Base-by-base conservation (phyloP, 2,113 vertebrate genomes). In the Podiceps cristatus region DNA sequence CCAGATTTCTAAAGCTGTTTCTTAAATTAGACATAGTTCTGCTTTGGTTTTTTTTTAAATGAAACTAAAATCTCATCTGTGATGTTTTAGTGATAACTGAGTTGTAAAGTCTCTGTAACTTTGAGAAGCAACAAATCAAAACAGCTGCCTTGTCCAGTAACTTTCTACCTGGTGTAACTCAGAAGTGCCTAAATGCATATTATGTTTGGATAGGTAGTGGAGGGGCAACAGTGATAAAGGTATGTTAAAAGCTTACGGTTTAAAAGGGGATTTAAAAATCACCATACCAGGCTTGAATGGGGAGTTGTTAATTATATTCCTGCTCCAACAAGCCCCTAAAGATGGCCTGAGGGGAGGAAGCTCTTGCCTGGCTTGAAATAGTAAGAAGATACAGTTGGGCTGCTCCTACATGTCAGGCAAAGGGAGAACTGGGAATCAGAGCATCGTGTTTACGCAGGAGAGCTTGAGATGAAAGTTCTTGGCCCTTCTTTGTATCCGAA, bases 251-350 rank as follows among this genome's bases (percentile, higher is more conserved):
- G 62, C 68, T 56, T 82, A 49, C 60, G 40, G 29, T 71, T 92
- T 90, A 24, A 62, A n/a, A 63, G 80, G 74, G 53, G 55, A 86
- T 95, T 91, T 90, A 75, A 76, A 62, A 94, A 52, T 66, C 60
- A 42, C 93, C 92, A 28, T 66, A 80, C 56, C 20, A 62, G 69
- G 52, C 68, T 95, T 94, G 92, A 93, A 52, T 87, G 73, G 53
- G 69, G 93, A 93, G 80, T 72, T 95, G 83, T 81, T 96, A 72
- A 82, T 94, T 79, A 50, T 75, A 13, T 87, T 94, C 97, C 69
- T 96, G 96, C 93, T 94, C 84, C n/a, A 53, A 93, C 95, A 97
- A 75, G 94, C 80, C 93, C 93, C 84, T 94, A 73, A 83, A 84
- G 62, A 94, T 93, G 2, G 91, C 91, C 94, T 69, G 69, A 68